A percentile compares a stretch with the other conserved stretches of the same genome.
Evolutionary conservation across 2,797 vertebrate genomes (phyloP).

Genomic region (Momotus momota): DNA sequence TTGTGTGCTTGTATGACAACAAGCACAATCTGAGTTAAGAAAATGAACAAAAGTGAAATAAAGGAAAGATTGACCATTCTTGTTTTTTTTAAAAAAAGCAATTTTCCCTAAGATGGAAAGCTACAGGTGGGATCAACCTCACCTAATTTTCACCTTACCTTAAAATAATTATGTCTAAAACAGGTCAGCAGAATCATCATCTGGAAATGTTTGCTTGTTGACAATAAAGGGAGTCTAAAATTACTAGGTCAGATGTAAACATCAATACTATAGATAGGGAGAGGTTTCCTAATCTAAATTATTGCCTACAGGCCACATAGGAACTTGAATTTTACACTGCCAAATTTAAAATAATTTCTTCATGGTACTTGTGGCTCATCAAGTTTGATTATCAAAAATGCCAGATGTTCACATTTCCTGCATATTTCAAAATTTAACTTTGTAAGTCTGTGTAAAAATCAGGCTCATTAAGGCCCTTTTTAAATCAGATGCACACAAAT

Average conservation of each 20-base stretch:
- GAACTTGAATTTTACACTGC: background rate
- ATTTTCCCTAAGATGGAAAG: background rate
- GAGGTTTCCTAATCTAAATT: background rate
- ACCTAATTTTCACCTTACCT: background rate
- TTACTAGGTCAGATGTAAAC: background rate
- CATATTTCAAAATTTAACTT: background rate
- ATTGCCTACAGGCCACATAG: background rate
- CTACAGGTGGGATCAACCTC: background rate
- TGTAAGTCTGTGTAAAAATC: background rate
- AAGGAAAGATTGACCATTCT: background rate
- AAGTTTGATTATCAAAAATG: background rate
- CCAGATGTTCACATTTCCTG: background rate
- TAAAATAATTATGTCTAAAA: background rate
- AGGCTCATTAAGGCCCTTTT: background rate
- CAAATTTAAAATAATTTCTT: background rate
- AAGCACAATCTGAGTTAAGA: background rate
- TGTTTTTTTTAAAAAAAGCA: background rate
- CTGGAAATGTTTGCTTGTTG: background rate
- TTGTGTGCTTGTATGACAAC: background rate
- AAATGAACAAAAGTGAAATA: background rate
- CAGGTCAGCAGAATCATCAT: background rate
- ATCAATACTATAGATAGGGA: background rate
- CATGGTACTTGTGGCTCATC: background rate
- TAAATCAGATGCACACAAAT: rapidly evolving
- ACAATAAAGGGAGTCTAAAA: background rate